Base-by-base conservation (phyloP, 1,140 invertebrate genomes). In the Catajapyx aquilonaris region DNA sequence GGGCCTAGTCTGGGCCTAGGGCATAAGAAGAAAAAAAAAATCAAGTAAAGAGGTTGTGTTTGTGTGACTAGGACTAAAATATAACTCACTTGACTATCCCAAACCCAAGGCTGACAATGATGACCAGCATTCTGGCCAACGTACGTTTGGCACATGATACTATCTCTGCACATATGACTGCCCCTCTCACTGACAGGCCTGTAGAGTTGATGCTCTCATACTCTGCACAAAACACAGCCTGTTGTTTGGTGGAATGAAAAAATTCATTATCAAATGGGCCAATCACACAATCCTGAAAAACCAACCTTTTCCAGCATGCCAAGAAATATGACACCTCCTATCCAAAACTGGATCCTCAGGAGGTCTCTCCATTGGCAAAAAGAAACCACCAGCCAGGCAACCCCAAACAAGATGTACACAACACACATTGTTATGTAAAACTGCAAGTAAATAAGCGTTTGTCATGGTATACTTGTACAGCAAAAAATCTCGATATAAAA, bases 291-390 rank as follows among this genome's bases (percentile, higher is more conserved):
- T 11, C 16, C 10, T 15, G 13, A 31, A 10, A 28, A n/a, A 28
- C 38, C 42, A 39, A 52, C 51, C 48, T 74, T 80, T 54, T 80
- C 79, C 7, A 81, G 46, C 73, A 83, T 77, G 46, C 85, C 86
- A 1, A 90, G 55, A 20, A 90, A 59, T 39, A 88, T 84, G 25
- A 91, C 83, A 23, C 67, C 83, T 5, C 81, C 83, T 51, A 94
- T 88, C 85, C 87, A 94, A 60, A 88, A 91, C 62, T 94, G 88
- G 20, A 94, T 81, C 33, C 86, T 61, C n/a, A 94, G 59, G 3
- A 94, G 58, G 54, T 94, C 87, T 40, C 79, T 62, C 85, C 86
- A 94, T 53, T 85, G 79, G 42, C 76, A 59, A 41, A 75, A 78
- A 15, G 79, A 83, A n/a, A 86, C 65, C 5, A 73, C 51, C 23